Conservation (phyloP, 1,140 invertebrate species). For the Steinernema feltiae region DNA sequence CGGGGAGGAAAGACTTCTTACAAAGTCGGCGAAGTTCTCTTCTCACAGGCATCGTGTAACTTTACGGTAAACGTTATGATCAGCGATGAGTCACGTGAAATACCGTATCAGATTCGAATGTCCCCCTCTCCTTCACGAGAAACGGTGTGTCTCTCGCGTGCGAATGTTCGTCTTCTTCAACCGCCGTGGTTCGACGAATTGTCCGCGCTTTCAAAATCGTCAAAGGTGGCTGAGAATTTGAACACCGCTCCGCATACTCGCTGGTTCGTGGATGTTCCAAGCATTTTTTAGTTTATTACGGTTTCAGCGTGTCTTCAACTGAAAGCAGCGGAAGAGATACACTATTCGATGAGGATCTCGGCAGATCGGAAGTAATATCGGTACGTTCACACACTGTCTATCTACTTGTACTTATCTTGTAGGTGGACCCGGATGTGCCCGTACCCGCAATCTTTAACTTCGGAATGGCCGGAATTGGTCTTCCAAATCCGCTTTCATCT, state of each 20-base stretch:
- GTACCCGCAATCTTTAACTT: not conserved
- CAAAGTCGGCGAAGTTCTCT: not conserved
- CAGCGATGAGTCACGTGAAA: not conserved
- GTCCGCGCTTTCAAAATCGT: slow-evolving; percentile 7
- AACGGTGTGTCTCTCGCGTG: slow-evolving; percentile 22
- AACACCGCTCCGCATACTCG: no score
- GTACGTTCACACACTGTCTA: not conserved
- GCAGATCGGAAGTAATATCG: not conserved
- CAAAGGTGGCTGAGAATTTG: no score
- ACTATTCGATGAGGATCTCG: not conserved
- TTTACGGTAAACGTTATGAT: slow-evolving; percentile 6
- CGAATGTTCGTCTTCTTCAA: slow-evolving; percentile 33
- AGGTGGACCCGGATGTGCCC: not conserved
- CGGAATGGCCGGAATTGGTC: not conserved
- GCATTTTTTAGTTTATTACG: no score
- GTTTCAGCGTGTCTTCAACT: not conserved
- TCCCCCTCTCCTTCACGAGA: not conserved
- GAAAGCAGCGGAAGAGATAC: not conserved
- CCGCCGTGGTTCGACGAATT: slow-evolving; percentile 37
- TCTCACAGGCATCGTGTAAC: not conserved
- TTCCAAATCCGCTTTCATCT: not conserved
- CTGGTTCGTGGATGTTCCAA: no score
- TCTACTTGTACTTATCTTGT: not conserved
- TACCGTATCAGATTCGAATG: slow-evolving; percentile 16
- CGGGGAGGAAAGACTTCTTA: slow-evolving; percentile 10